These are phyloP conservation scores for Trachelus stipa DNA, from an alignment of 2,888 invertebrate genomes.

Conservation along the genomic window DNA sequence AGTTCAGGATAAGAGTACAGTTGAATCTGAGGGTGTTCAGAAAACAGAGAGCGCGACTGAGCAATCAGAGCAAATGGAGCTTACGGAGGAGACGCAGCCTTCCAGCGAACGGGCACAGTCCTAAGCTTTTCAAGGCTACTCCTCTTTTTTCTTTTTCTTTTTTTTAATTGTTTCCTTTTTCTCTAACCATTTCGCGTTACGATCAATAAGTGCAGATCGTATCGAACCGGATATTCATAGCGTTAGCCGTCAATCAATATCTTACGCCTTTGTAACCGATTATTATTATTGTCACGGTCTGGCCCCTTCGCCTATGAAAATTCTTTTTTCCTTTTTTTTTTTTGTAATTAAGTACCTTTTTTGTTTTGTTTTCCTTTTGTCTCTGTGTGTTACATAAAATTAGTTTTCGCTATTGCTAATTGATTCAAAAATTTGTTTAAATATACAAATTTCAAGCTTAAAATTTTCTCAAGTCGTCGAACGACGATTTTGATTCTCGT, in stretches of 20 bases:
- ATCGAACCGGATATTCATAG: background rate
- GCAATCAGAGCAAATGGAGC: conserved; percentile 60
- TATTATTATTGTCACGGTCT: background rate
- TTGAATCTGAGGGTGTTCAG: conserved; percentile 63
- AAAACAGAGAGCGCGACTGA: conserved; percentile 62
- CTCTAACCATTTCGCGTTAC: background rate
- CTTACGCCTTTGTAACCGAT: background rate
- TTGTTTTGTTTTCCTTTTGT: background rate
- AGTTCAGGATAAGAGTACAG: conserved; percentile 58
- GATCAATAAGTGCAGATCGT: background rate
- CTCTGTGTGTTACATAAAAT: background rate
- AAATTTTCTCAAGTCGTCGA: background rate
- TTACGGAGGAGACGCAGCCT: conserved; percentile 62
- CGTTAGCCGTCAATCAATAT: background rate
- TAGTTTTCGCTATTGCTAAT: background rate
- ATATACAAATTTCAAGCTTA: background rate
- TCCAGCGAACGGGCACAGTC: conserved; percentile 66
- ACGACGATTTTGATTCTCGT: background rate
- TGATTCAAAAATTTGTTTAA: background rate
- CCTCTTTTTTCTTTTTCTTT: conserved; percentile 39
- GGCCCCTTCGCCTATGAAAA: background rate
- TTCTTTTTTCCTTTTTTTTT: background rate
- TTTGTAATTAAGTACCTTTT: background rate
- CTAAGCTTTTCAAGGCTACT: conserved; percentile 63
- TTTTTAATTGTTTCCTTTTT: background rate